These are phyloP conservation scores for Cataglyphis albicans DNA, from an alignment of 2,888 invertebrate genomes.

Conservation along the genomic window DNA sequence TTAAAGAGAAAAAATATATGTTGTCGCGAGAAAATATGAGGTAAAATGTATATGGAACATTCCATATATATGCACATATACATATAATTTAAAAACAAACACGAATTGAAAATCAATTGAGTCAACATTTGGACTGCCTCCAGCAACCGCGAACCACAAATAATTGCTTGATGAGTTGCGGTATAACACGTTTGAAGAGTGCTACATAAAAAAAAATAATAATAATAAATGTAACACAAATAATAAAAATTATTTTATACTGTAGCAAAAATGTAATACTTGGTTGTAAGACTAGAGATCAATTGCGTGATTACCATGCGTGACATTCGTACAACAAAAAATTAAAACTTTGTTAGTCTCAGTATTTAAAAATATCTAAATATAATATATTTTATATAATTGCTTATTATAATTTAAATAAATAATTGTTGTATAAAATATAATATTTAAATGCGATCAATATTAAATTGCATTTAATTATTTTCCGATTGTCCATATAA, in stretches of 20 bases:
- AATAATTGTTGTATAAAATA: not conserved
- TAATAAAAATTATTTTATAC: constrained; percentile 4
- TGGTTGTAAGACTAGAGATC: not conserved
- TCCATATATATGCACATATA: not conserved
- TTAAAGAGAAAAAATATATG: not conserved
- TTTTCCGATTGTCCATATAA: not conserved
- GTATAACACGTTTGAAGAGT: not conserved
- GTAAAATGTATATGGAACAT: not conserved
- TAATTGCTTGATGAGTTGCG: constrained; percentile 26
- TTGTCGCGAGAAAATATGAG: not conserved
- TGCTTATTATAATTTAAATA: constrained; percentile 16
- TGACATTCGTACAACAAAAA: not conserved
- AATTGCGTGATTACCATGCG: not conserved
- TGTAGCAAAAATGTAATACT: not conserved
- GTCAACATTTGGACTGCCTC: not conserved
- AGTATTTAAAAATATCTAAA: not conserved
- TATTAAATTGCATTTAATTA: constrained; percentile 17
- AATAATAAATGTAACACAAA: constrained; percentile 30
- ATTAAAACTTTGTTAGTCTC: not conserved
- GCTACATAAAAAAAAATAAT: not conserved
- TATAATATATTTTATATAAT: not conserved
- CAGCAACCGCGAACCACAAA: constrained; percentile 6
- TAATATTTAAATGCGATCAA: not conserved
- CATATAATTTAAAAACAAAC: too few relatives aligned
- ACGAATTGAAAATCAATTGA: constrained; percentile 30